These are phyloP conservation scores for Arrhamphus sclerolepis DNA, from an alignment of 2,797 vertebrate species.

Conservation along the genomic window DNA sequence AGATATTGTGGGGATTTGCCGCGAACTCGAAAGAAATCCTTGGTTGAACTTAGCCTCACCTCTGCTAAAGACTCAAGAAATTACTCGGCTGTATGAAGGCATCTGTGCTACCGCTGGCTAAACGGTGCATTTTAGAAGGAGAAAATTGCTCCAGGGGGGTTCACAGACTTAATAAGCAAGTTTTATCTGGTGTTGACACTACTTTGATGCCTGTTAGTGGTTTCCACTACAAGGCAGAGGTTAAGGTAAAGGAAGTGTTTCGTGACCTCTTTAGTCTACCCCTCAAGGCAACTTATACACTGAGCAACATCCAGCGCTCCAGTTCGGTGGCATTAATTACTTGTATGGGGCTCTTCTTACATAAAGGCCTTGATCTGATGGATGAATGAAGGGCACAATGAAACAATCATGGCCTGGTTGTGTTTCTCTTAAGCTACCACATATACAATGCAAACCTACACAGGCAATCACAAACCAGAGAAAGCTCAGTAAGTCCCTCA, in stretches of 20 bases:
- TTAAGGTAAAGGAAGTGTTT: constrained; percentile 61
- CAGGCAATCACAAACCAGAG: constrained; percentile 72
- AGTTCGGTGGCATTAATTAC: constrained; percentile 59
- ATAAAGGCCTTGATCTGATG: constrained; percentile 75
- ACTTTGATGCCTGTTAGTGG: constrained; percentile 54
- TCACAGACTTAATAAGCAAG: constrained; percentile 42
- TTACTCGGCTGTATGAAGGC: constrained; percentile 21
- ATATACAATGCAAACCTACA: constrained; percentile 77
- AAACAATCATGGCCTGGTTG: constrained; percentile 66
- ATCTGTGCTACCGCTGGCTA: constrained; percentile 34
- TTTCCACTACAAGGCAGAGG: constrained; percentile 51
- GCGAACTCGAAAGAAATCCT: constrained; percentile 14
- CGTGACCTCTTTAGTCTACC: constrained; percentile 55
- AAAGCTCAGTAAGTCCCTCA: constrained; percentile 66
- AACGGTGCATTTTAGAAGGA: constrained; percentile 4
- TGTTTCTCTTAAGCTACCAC: constrained; percentile 74
- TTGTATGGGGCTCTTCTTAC: constrained; percentile 53
- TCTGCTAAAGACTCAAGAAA: constrained; percentile 20
- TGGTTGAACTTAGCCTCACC: constrained; percentile 45
- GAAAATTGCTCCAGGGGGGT: constrained; percentile 25
- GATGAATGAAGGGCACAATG: constrained; percentile 68
- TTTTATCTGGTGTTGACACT: constrained; percentile 51
- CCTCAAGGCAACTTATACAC: constrained; percentile 53
- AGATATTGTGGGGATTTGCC: constrained; percentile 35
- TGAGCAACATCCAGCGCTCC: constrained; percentile 47